Conservation (phyloP, 2,113 vertebrate genomes). For the Motacilla tschutschensis region DNA sequence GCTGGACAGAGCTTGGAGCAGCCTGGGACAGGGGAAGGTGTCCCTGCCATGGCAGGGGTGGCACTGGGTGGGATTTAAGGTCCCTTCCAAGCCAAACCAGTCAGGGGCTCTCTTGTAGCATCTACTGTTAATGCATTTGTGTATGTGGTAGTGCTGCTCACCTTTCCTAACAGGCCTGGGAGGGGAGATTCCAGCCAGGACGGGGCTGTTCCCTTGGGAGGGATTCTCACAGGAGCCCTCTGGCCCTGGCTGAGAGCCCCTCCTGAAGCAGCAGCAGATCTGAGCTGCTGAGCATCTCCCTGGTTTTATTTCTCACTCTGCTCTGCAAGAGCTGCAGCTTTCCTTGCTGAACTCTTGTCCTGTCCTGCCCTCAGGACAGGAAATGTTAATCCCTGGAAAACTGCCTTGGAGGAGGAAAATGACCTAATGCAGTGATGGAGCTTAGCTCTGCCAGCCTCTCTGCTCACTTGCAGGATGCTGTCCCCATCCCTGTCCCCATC, state of each 20-base stretch:
- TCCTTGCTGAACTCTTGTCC: neutral
- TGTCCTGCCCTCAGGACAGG: neutral
- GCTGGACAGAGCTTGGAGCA: rapidly evolving
- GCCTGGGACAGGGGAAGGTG: neutral
- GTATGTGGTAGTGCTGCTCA: neutral
- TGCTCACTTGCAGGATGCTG: neutral
- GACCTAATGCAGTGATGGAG: neutral
- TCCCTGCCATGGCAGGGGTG: neutral
- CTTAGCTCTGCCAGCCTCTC: neutral
- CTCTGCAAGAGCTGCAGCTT: neutral
- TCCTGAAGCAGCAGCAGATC: neutral
- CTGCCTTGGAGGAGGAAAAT: neutral
- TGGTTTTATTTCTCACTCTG: neutral
- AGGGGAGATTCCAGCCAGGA: neutral
- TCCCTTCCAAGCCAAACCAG: neutral
- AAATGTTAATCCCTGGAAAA: conserved; percentile 11
- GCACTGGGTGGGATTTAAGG: rapidly evolving
- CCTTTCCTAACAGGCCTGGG: rapidly evolving
- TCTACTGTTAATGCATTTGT: rapidly evolving
- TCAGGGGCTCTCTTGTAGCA: too few species aligned
- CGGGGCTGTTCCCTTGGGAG: neutral
- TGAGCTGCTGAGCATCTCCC: neutral
- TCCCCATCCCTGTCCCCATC: neutral
- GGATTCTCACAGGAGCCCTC: neutral
- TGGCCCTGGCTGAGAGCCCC: neutral